Conservation (phyloP, 2,888 invertebrate species). For the Lissonota sp. region DNA sequence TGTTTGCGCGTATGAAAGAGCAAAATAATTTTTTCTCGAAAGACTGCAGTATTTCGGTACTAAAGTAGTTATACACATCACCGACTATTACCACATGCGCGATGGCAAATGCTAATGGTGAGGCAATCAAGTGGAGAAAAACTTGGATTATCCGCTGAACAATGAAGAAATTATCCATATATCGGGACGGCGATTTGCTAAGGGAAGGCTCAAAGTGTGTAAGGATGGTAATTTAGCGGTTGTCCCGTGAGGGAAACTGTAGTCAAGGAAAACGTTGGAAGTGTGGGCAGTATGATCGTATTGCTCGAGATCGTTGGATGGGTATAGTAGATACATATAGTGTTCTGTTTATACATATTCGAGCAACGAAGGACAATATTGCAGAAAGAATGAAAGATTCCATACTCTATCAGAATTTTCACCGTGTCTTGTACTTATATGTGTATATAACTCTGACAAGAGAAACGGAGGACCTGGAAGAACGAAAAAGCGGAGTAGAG, state of each 20-base stretch:
- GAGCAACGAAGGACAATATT: slow-evolving; percentile 5
- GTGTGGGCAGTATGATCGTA: slow-evolving; percentile 17
- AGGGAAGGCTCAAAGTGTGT: slow-evolving; percentile 43
- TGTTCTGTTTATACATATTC: slow-evolving; percentile 15
- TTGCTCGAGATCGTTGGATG: slow-evolving; percentile 15
- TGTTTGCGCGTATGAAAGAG: no score
- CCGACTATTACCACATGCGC: no score
- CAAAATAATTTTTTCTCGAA: no score
- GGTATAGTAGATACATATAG: slow-evolving; percentile 28
- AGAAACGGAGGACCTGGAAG: slow-evolving; percentile 2
- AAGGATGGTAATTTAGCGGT: slow-evolving; percentile 61
- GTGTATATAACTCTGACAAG: neutral
- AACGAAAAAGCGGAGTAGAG: neutral
- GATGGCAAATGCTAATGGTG: no score
- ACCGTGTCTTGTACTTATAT: slow-evolving; percentile 19
- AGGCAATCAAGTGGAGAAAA: no score
- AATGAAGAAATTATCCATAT: no score
- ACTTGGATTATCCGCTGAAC: no score
- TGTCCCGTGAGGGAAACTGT: slow-evolving; percentile 50
- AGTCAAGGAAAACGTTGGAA: slow-evolving; percentile 38
- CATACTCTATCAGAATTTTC: slow-evolving; percentile 25
- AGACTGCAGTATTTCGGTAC: no score
- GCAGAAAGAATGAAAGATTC: slow-evolving; percentile 24
- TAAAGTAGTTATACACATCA: no score
- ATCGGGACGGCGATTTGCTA: slow-evolving; percentile 5